Conservation (phyloP, 2,888 invertebrate species). For the Spodoptera littoralis region DNA sequence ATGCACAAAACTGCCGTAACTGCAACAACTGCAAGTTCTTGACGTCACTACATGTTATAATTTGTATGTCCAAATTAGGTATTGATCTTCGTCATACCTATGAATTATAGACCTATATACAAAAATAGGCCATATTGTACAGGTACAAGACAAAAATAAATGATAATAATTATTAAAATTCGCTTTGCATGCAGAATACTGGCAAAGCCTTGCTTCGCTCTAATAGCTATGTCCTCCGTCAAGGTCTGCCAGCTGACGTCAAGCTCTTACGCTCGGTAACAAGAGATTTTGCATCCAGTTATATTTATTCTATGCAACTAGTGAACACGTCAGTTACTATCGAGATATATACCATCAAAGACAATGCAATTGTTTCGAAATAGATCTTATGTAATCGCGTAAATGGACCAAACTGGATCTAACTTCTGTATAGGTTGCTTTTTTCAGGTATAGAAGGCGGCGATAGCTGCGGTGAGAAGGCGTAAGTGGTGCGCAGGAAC, state of each 20-base stretch:
- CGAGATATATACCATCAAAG: conserved; percentile 35
- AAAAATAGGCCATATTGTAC: too few relatives aligned
- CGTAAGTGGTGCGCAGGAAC: conserved; percentile 82
- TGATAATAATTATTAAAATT: conserved; percentile 56
- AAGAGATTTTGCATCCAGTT: conserved; percentile 75
- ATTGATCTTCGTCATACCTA: too few relatives aligned
- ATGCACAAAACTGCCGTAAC: too few relatives aligned
- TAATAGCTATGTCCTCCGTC: conserved; percentile 84
- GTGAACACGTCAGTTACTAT: conserved; percentile 56
- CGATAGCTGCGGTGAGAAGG: conserved; percentile 63
- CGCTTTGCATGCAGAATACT: conserved; percentile 78
- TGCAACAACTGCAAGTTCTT: too few relatives aligned
- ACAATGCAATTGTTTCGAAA: conserved; percentile 31
- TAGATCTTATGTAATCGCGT: conserved; percentile 2
- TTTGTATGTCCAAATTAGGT: too few relatives aligned
- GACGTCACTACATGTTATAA: too few relatives aligned
- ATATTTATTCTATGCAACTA: conserved; percentile 54
- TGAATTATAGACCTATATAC: too few relatives aligned
- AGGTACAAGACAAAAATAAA: conserved; percentile 41
- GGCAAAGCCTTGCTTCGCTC: conserved; percentile 81
- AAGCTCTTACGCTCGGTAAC: conserved; percentile 78
- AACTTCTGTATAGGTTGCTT: conserved; percentile 46
- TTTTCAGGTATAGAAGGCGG: conserved; percentile 62
- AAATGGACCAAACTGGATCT: conserved; percentile 7
- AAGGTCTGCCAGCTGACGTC: conserved; percentile 84